A percentile compares a stretch with the other conserved stretches of the same genome.
Evolutionary conservation across 2,797 vertebrate genomes (phyloP).

Genomic region (Acrossocheilus wenchowensis): DNA sequence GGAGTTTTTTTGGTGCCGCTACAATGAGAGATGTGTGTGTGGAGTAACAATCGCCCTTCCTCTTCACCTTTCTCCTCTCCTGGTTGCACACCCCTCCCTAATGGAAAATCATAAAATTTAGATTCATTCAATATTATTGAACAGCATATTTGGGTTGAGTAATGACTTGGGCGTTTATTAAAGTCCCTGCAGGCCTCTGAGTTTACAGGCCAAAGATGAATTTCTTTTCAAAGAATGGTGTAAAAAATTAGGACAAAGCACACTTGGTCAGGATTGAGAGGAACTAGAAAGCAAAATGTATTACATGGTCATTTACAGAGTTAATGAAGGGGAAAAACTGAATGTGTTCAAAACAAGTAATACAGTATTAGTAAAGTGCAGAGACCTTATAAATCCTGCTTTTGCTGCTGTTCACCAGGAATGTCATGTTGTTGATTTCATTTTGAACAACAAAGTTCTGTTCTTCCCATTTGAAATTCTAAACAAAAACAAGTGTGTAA

Average conservation of each 20-base stretch:
- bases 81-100: slow-evolving; percentile 82
- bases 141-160: slow-evolving; percentile 22
- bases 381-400: slow-evolving; percentile 86
- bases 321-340: neutral
- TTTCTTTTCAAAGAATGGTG: slow-evolving; percentile 7
- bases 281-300: neutral
- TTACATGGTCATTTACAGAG: neutral
- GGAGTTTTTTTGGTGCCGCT: slow-evolving; percentile 87
- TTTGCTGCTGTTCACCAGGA: slow-evolving; percentile 86
- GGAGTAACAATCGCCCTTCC: slow-evolving; percentile 90
- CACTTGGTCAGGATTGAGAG: neutral
- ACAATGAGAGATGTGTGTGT: slow-evolving; percentile 92
- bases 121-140: slow-evolving; percentile 33
- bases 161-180: neutral
- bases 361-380: neutral
- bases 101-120: slow-evolving; percentile 33
- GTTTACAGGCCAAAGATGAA: slow-evolving; percentile 21
- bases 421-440: slow-evolving; percentile 93
- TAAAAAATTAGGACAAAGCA: neutral
- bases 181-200: neutral
- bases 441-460: slow-evolving; percentile 97
- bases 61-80: slow-evolving; percentile 86
- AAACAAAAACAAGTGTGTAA: slow-evolving; percentile 25
- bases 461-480: slow-evolving; percentile 99
- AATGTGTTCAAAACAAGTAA: neutral